These are phyloP conservation scores for Emydoidea blandingii DNA, from an alignment of 2,797 vertebrate genomes.

Conservation along the genomic window DNA sequence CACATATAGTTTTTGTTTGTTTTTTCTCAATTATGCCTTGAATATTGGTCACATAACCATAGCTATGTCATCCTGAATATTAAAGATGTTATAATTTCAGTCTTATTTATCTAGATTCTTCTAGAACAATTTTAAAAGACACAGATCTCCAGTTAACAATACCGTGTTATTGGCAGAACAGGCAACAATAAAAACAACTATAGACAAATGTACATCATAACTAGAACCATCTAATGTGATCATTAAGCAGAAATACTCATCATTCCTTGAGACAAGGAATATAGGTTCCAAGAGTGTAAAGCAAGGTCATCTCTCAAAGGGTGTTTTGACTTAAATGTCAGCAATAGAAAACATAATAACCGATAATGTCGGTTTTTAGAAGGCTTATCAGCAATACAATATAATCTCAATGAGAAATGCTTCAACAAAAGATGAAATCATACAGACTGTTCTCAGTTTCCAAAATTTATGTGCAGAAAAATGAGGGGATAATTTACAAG, in stretches of 20 bases:
- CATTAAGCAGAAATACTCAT: not conserved
- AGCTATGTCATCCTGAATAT: not conserved
- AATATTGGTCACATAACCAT: not conserved
- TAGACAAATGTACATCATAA: not conserved
- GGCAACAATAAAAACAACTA: not conserved
- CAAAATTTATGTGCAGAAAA: not conserved
- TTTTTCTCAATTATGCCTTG: no score
- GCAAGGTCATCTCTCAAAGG: not conserved
- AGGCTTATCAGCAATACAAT: not conserved
- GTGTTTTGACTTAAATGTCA: not conserved
- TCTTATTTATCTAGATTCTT: not conserved
- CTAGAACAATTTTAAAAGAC: not conserved
- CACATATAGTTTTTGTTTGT: not conserved
- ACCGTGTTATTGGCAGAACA: not conserved
- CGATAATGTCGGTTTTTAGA: not conserved
- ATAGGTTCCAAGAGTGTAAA: not conserved
- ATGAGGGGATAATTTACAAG: not conserved
- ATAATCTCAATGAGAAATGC: not conserved
- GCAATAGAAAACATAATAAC: not conserved
- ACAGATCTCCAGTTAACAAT: not conserved
- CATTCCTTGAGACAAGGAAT: not conserved
- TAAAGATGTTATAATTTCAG: not conserved
- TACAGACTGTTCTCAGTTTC: not conserved
- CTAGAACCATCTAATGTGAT: not conserved
- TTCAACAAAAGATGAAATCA: not conserved